phyloP scores from a whole-genome alignment of 2,888 invertebrate species.

The Phalera bucephala region DNA sequence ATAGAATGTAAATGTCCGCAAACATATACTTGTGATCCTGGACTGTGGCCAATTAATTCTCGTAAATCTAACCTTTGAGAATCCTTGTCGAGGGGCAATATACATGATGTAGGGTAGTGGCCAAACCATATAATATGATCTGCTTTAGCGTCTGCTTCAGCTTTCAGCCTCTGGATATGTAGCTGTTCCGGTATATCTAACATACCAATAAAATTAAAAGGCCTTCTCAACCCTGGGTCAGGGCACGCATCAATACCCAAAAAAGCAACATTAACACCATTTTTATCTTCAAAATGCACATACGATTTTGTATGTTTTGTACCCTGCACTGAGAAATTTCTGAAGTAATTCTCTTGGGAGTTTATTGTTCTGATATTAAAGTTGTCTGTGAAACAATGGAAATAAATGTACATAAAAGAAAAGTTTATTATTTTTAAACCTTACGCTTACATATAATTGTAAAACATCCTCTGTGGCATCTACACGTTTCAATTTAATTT shows the following conservation, averaged over 20 bases:
- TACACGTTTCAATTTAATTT: too few relatives aligned
- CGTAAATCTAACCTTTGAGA: slow-evolving; percentile 77
- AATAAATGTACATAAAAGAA: too few relatives aligned
- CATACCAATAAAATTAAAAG: slow-evolving; percentile 95
- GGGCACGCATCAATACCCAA: slow-evolving; percentile 94
- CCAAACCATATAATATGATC: slow-evolving; percentile 87
- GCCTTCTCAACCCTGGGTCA: slow-evolving; percentile 92
- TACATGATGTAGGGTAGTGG: slow-evolving; percentile 95
- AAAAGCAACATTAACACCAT: slow-evolving; percentile 88
- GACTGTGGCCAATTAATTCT: slow-evolving; percentile 82
- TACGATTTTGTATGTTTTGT: slow-evolving; percentile 87
- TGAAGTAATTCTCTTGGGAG: slow-evolving; percentile 89
- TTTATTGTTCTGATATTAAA: slow-evolving; percentile 90
- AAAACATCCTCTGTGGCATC: too few relatives aligned
- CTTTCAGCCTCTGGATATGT: slow-evolving; percentile 80
- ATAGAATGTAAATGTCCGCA: slow-evolving; percentile 96
- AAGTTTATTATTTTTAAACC: too few relatives aligned
- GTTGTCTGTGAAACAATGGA: slow-evolving; percentile 87
- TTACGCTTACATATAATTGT: too few relatives aligned
- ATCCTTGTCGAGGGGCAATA: slow-evolving; percentile 83
- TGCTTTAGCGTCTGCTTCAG: slow-evolving; percentile 73
- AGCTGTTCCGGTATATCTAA: slow-evolving; percentile 83
- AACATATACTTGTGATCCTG: slow-evolving; percentile 88
- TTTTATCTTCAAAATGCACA: slow-evolving; percentile 80
- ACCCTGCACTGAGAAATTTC: slow-evolving; percentile 92